Evolutionary conservation across 2,888 invertebrate genomes (phyloP).

Genomic region (Subacronicta megacephala): DNA sequence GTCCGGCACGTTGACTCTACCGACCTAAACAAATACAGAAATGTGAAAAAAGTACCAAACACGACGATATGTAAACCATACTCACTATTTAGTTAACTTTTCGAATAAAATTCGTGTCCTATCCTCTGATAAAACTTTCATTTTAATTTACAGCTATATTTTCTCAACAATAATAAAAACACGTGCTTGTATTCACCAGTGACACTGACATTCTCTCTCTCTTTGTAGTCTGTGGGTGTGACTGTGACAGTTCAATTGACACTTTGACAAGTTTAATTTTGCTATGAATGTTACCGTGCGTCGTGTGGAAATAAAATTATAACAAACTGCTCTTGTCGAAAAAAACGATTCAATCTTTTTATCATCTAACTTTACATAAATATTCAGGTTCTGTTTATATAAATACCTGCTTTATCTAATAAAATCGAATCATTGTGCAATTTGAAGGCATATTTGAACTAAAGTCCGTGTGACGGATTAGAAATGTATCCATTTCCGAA

Average conservation of each 20-base stretch:
- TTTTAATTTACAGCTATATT: slow-evolving; percentile 72
- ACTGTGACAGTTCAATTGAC: slow-evolving; percentile 16
- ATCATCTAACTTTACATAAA: too few relatives aligned
- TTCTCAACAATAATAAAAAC: slow-evolving; percentile 62
- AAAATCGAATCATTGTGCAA: too few relatives aligned
- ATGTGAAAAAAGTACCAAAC: neutral
- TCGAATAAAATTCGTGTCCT: slow-evolving; percentile 96
- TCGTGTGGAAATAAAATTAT: slow-evolving; percentile 28
- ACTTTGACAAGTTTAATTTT: too few relatives aligned
- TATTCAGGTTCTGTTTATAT: too few relatives aligned
- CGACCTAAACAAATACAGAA: neutral
- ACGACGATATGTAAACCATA: slow-evolving; percentile 38
- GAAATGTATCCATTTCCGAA: slow-evolving; percentile 29
- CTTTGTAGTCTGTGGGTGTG: too few relatives aligned
- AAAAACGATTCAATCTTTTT: too few relatives aligned
- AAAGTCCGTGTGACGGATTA: too few relatives aligned
- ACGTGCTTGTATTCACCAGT: slow-evolving; percentile 58
- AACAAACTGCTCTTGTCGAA: too few relatives aligned
- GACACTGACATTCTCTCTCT: slow-evolving; percentile 9
- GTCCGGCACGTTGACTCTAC: slow-evolving; percentile 7
- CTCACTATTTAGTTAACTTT: slow-evolving; percentile 98
- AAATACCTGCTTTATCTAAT: too few relatives aligned
- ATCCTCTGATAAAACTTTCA: slow-evolving; percentile 97
- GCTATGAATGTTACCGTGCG: neutral
- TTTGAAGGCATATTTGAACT: too few relatives aligned